Percentiles rank a stretch among this genome's conserved stretches.
Evolutionary conservation across 2,888 invertebrate genomes (phyloP).

Genomic region (Atherix ibis): DNA sequence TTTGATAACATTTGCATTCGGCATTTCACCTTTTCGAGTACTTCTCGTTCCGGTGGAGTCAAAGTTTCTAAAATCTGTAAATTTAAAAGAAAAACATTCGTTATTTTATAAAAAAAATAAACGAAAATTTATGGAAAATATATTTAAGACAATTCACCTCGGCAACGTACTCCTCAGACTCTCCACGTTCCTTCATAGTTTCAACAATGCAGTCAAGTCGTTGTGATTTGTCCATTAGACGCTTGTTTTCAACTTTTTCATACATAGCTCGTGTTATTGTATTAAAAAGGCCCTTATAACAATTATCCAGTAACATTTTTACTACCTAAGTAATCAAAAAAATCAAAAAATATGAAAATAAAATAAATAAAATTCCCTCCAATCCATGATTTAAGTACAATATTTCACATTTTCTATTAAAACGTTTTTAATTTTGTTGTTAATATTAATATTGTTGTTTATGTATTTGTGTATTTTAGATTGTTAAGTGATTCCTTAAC

Average conservation of each 20-base stretch:
- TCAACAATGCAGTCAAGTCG: constrained; percentile 68
- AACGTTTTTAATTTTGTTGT: too few species aligned
- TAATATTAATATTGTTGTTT: too few species aligned
- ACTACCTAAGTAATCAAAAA: constrained; percentile 50
- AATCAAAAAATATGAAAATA: constrained; percentile 10
- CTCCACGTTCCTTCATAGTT: constrained; percentile 61
- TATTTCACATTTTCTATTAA: too few species aligned
- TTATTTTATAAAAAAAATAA: not conserved
- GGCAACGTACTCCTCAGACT: constrained; percentile 59
- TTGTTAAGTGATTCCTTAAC: too few species aligned
- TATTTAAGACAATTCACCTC: too few species aligned
- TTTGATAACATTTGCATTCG: constrained; percentile 60
- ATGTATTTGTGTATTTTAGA: too few species aligned
- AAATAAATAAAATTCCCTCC: not conserved
- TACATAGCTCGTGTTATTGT: constrained; percentile 47
- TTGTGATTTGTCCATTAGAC: constrained; percentile 74
- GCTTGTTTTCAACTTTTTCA: constrained; percentile 51
- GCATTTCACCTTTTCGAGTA: constrained; percentile 56
- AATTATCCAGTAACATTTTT: constrained; percentile 50
- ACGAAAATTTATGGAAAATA: not conserved
- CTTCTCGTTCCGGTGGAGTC: constrained; percentile 66
- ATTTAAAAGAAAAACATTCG: constrained; percentile 9
- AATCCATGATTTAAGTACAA: not conserved
- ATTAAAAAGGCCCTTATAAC: constrained; percentile 56
- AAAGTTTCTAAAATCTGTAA: constrained; percentile 68